phyloP scores from a whole-genome alignment of 2,113 vertebrate genomes.

The Chionis minor region DNA sequence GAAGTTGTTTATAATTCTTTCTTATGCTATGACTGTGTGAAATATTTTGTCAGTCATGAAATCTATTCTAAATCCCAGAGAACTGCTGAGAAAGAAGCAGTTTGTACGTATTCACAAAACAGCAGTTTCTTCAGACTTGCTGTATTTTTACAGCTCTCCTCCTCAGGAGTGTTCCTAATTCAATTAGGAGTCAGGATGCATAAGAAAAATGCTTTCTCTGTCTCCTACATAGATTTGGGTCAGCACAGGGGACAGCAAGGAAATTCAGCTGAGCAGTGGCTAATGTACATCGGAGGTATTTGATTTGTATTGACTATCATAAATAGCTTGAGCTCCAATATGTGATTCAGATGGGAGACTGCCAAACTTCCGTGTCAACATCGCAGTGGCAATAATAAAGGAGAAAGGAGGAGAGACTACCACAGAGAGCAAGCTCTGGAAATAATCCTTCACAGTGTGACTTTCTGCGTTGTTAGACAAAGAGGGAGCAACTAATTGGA shows the following conservation, averaged over 20 bases:
- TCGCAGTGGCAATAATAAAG: not conserved
- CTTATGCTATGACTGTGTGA: not conserved
- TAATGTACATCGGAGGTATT: not conserved
- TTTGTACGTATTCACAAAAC: not conserved
- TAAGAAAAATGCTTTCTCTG: not conserved
- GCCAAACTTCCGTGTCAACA: not conserved
- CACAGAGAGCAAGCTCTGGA: not conserved
- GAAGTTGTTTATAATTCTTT: constrained; percentile 3
- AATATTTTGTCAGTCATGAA: not conserved
- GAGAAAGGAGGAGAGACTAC: not conserved
- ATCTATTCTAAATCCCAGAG: not conserved
- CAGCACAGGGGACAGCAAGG: not conserved
- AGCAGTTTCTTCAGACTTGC: not conserved
- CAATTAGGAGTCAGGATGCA: not conserved
- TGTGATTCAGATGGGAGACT: not conserved
- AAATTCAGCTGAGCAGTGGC: not conserved
- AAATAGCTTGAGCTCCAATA: not conserved
- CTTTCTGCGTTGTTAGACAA: not conserved
- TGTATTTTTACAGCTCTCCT: not conserved
- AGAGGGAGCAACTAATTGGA: constrained; percentile 39
- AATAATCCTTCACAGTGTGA: not conserved
- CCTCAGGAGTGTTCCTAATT: not conserved
- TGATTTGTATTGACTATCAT: not conserved
- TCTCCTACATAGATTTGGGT: not conserved
- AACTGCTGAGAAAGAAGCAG: not conserved